These are phyloP conservation scores for Drosophila lutescens DNA, from an alignment of 2,888 invertebrate genomes.

Conservation along the genomic window DNA sequence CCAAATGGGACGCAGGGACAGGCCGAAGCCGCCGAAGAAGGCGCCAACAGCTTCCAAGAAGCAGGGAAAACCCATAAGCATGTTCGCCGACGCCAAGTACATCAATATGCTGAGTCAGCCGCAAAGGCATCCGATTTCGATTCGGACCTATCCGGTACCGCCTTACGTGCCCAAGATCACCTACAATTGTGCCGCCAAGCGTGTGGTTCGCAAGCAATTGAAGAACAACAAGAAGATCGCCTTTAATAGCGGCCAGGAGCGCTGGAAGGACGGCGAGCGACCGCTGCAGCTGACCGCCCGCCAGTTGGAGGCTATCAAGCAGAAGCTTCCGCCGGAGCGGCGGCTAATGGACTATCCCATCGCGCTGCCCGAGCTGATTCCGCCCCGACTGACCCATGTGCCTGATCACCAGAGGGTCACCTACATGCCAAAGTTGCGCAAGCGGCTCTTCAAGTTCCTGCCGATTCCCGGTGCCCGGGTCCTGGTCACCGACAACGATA, in stretches of 20 bases:
- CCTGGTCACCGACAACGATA: constrained; percentile 71
- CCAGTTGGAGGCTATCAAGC: constrained; percentile 63
- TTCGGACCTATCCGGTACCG: constrained; percentile 35
- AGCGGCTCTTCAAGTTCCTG: constrained; percentile 78
- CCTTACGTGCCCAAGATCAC: constrained; percentile 52
- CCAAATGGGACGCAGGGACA: constrained; percentile 43
- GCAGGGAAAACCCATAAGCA: constrained; percentile 50
- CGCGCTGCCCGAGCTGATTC: constrained; percentile 48
- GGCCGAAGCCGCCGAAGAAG: constrained; percentile 32
- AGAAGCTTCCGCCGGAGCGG: constrained; percentile 60
- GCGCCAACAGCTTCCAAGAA: constrained; percentile 50
- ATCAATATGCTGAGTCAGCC: constrained; percentile 76
- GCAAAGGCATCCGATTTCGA: constrained; percentile 44
- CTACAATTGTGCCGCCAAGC: constrained; percentile 77
- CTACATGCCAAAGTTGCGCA: constrained; percentile 69
- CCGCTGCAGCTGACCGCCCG: constrained; percentile 53
- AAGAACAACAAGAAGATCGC: constrained; percentile 81
- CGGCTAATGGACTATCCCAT: constrained; percentile 69
- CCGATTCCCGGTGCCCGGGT: constrained; percentile 78
- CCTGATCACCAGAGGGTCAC: constrained; percentile 66
- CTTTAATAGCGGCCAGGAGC: constrained; percentile 79
- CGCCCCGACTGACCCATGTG: constrained; percentile 53
- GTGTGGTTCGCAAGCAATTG: constrained; percentile 69
- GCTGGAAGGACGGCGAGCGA: constrained; percentile 70
- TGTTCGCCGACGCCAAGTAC: constrained; percentile 77